A percentile compares a stretch with the other conserved stretches of the same genome.
Conservation (phyloP, 1,140 invertebrate species). For the Bactericera cockerelli region DNA sequence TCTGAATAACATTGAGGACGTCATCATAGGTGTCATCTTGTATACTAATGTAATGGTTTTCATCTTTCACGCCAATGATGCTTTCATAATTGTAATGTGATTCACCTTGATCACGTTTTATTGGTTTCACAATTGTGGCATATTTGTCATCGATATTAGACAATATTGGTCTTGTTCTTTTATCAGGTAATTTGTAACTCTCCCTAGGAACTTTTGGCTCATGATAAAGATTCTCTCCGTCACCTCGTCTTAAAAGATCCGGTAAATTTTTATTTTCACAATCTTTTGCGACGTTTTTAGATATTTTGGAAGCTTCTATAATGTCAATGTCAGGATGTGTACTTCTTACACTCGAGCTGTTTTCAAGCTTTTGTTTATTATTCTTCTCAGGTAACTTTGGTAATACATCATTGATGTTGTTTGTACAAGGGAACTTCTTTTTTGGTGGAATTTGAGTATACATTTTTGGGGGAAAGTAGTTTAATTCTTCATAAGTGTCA, state of each 20-base stretch:
- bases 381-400: conserved; percentile 2
- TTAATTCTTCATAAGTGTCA: conserved; percentile 2
- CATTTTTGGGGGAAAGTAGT: not conserved
- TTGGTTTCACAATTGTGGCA: not conserved
- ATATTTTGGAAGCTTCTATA: not conserved
- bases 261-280: not conserved
- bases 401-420: not conserved
- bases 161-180: not conserved
- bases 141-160: not conserved
- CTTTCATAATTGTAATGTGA: not conserved
- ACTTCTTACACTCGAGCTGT: no score
- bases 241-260: not conserved
- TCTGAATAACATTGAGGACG: not conserved
- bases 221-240: not conserved
- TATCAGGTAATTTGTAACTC: no score
- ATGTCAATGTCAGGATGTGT: not conserved
- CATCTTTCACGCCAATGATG: not conserved
- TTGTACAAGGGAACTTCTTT: not conserved
- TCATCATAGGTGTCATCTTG: not conserved
- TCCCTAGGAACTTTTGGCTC: not conserved
- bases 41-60: not conserved
- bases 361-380: not conserved
- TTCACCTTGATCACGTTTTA: not conserved
- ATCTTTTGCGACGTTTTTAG: not conserved
- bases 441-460: not conserved